Evolutionary conservation across 1,140 invertebrate genomes (phyloP), one percentile per base, ranked within the genome.

Genomic region (Drosophila melanogaster): DNA sequence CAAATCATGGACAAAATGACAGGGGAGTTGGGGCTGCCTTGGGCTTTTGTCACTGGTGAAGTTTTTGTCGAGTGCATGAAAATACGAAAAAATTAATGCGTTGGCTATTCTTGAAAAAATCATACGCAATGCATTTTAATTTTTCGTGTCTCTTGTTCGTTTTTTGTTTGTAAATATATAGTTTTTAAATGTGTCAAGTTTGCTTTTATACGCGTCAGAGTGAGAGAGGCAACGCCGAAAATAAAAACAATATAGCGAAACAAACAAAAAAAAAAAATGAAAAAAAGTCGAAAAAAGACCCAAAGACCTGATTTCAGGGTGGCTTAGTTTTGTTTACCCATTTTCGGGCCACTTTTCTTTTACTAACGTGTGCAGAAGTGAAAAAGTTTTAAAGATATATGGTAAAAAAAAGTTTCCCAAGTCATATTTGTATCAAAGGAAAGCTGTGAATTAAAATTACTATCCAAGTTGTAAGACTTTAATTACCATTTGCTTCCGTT

Each of bases 101-200:
- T 83, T 86, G 81, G 81, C 83, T 72, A 72, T 61, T 86, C 87
- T 86, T 84, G 50, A 70, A 85, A 81, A 85, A 79, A 62, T 79
- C 70, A 64, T 87, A 86, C 79, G 81, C 81, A 86, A 64, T 87
- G 81, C 81, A 87, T 71, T 86, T 83, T 76, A 47, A 56, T 62
- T 81, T 76, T 70, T 59, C 30, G 35, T 12, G 41, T 22, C 49
- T 69, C 19, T 51, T 35, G 19, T 62, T 73, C 70, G 30, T 74
- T 54, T 74, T 74, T 61, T 75, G 62, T 69, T 38, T 57, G 72
- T 73, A 46, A 53, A 73, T 50, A 76, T 50, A 65, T 60, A 64
- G 71, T 65, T 84, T 81, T 87, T 86, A 87, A 86, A 83, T 87
- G 62, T 86, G 81, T 86, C 81, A 86, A 86, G 81, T 87, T 86